A percentile compares a stretch with the other conserved stretches of the same genome.
Conservation (phyloP, 2,888 invertebrate species). For the Eupeodes luniger region DNA sequence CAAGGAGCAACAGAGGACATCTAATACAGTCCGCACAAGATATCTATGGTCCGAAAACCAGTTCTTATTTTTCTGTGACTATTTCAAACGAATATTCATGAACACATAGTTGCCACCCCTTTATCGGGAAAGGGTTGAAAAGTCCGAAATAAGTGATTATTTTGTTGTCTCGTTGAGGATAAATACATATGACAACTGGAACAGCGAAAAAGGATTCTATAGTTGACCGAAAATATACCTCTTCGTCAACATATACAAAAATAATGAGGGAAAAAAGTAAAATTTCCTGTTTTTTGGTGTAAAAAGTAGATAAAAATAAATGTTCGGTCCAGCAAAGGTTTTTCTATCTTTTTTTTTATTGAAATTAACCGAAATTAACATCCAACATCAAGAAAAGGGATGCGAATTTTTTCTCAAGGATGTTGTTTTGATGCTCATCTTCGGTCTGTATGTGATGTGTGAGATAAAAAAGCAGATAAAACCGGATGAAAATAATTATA, state of each 20-base stretch:
- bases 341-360: conserved; percentile 15
- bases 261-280: conserved; percentile 67
- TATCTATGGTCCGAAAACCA: conserved; percentile 68
- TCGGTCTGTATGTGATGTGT: conserved; percentile 37
- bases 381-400: conserved; percentile 76
- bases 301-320: conserved; percentile 9
- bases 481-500: conserved; percentile 51
- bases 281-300: conserved; percentile 60
- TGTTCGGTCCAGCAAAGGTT: conserved; percentile 51
- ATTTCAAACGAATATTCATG: conserved; percentile 26
- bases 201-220: conserved; percentile 47
- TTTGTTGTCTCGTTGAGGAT: conserved; percentile 12
- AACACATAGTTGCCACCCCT: conserved; percentile 52
- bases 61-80: conserved; percentile 28
- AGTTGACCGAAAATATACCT: conserved; percentile 53
- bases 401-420: conserved; percentile 49
- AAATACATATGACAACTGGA: conserved; percentile 29
- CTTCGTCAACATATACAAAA: conserved; percentile 10
- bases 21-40: conserved; percentile 48
- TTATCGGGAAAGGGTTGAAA: conserved; percentile 65
- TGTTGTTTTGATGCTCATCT: conserved; percentile 51
- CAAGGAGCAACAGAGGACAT: conserved; percentile 52
- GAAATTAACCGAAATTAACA: conserved; percentile 67
- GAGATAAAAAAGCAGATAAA: conserved; percentile 68
- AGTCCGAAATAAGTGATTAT: conserved; percentile 72